Percentiles rank a stretch among this genome's conserved stretches.
phyloP scores from a whole-genome alignment of 2,113 vertebrate species.

The Podilymbus podiceps region DNA sequence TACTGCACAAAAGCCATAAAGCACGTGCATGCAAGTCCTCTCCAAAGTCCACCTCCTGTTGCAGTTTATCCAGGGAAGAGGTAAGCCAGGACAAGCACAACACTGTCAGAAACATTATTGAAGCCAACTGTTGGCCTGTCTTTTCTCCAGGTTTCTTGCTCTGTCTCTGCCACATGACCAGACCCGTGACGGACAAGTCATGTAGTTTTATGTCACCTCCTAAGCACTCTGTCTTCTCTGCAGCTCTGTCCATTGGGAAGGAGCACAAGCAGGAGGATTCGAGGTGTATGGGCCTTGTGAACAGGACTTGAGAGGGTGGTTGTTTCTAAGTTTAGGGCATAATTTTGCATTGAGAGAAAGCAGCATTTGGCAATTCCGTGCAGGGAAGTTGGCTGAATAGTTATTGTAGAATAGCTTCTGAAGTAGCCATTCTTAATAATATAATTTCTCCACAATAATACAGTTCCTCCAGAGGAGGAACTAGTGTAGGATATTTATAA shows the following conservation, averaged over 20 bases:
- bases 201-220: background rate
- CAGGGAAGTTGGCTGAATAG: conserved; percentile 46
- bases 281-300: background rate
- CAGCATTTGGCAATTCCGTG: background rate
- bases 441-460: background rate
- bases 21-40: background rate
- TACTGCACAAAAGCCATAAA: background rate
- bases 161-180: background rate
- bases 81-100: background rate
- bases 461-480: conserved; percentile 9
- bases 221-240: background rate
- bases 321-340: conserved; percentile 19
- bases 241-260: background rate
- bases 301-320: background rate
- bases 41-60: background rate
- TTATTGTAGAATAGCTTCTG: conserved; percentile 26
- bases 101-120: background rate
- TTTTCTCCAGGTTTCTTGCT: background rate
- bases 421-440: conserved; percentile 27
- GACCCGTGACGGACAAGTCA: background rate
- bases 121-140: background rate
- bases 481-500: conserved; percentile 33
- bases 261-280: background rate
- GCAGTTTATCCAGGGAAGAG: background rate
- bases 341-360: background rate